Evolutionary conservation across 1,140 invertebrate genomes (phyloP).

Genomic region (Drosophila mojavensis): DNA sequence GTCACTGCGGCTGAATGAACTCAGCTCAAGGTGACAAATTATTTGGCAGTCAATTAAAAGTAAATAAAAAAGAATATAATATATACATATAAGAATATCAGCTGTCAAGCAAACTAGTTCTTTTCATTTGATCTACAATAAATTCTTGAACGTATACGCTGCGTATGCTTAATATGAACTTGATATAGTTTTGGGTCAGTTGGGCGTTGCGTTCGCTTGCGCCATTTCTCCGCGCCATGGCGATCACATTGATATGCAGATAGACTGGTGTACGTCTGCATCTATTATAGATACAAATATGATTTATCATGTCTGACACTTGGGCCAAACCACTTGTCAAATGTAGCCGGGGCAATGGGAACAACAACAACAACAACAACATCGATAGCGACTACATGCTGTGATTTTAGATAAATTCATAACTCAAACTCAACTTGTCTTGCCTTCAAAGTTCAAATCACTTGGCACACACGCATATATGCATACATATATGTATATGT

Average conservation of each 20-base stretch:
- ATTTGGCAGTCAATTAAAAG: conserved; percentile 1
- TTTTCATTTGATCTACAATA: not conserved
- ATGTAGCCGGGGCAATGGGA: conserved; percentile 44
- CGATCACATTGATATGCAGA: conserved; percentile 13
- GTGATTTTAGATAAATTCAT: conserved; percentile 82
- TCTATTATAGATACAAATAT: conserved; percentile 41
- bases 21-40: conserved; percentile 21
- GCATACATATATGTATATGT: no score
- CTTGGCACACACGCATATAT: conserved; percentile 46
- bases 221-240: conserved; percentile 28
- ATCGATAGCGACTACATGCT: conserved; percentile 72
- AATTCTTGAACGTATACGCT: conserved; percentile 2
- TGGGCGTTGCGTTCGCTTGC: conserved; percentile 37
- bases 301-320: conserved; percentile 81
- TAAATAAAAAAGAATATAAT: not conserved
- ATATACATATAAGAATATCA: not conserved
- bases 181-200: conserved; percentile 23
- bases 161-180: conserved; percentile 35
- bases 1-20: conserved; percentile 13
- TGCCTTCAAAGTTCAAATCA: conserved; percentile 83
- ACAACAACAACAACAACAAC: conserved; percentile 41
- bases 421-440: conserved; percentile 78
- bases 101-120: conserved; percentile 7
- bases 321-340: conserved; percentile 81
- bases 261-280: conserved; percentile 20